A percentile compares a stretch with the other conserved stretches of the same genome.
phyloP scores from a whole-genome alignment of 2,888 invertebrate species.

The Cerastis leucographa region DNA sequence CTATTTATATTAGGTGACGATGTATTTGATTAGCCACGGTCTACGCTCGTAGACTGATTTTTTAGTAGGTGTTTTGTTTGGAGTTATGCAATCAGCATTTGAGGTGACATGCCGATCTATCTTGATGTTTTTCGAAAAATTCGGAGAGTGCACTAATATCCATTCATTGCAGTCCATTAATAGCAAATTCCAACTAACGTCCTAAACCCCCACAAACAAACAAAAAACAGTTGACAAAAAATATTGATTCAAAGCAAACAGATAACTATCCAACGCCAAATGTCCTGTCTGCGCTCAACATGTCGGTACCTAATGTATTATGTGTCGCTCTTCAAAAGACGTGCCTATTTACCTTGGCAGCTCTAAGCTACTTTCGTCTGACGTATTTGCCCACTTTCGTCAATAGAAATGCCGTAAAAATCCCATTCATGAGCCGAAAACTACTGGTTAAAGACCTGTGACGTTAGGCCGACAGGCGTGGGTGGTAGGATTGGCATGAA shows the following conservation, averaged over 20 bases:
- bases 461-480: conserved; percentile 67
- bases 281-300: conserved; percentile 13
- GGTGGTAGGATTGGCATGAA: conserved; percentile 71
- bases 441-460: conserved; percentile 68
- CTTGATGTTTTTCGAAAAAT: conserved; percentile 9
- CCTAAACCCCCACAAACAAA: too few relatives aligned
- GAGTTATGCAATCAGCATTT: conserved; percentile 48
- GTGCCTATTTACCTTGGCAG: conserved; percentile 42
- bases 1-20: conserved; percentile 83
- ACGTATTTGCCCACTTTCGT: conserved; percentile 35
- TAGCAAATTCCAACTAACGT: too few relatives aligned
- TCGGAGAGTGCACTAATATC: neutral
- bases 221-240: neutral
- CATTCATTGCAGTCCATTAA: too few relatives aligned
- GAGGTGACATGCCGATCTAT: conserved; percentile 17
- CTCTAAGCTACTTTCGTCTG: conserved; percentile 33
- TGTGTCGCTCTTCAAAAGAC: conserved; percentile 28
- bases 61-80: conserved; percentile 46
- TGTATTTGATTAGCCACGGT: conserved; percentile 76
- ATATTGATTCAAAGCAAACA: neutral
- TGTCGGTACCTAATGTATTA: conserved; percentile 7
- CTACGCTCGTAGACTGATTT: conserved; percentile 67
- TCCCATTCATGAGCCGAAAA: conserved; percentile 58
- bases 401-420: conserved; percentile 52
- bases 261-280: neutral